Evolutionary conservation across 1,140 invertebrate species (phyloP).

Genomic region (Drosophila parabipectinata): DNA sequence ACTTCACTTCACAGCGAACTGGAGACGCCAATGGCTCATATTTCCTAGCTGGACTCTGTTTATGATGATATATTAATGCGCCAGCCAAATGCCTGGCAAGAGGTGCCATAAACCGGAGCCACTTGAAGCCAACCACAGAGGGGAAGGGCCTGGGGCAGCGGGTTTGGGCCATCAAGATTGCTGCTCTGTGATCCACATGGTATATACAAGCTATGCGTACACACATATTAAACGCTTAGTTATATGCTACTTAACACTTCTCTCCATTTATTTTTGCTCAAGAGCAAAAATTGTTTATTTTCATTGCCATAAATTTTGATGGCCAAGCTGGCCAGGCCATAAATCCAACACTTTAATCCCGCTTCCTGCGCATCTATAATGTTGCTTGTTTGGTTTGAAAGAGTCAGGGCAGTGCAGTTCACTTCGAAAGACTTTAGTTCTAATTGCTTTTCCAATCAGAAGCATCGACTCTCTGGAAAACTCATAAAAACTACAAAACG

Average conservation of each 20-base stretch:
- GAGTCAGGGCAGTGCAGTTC: constrained; percentile 4
- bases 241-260: constrained; percentile 68
- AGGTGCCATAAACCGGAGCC: constrained; percentile 70
- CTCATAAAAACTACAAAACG: not conserved
- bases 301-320: constrained; percentile 70
- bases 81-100: constrained; percentile 42
- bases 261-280: constrained; percentile 49
- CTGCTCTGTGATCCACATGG: constrained; percentile 45
- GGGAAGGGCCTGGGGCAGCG: not conserved
- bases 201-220: constrained; percentile 6
- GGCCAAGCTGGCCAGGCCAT: constrained; percentile 51
- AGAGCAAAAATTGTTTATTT: constrained; percentile 72
- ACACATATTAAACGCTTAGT: constrained; percentile 51
- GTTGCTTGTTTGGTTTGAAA: not conserved
- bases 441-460: constrained; percentile 50
- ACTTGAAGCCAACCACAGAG: constrained; percentile 50
- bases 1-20: constrained; percentile 23
- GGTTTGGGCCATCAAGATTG: constrained; percentile 25
- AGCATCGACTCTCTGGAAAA: constrained; percentile 6
- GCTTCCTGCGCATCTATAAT: constrained; percentile 15
- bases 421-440: constrained; percentile 20
- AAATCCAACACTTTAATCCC: constrained; percentile 53
- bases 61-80: constrained; percentile 78
- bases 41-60: constrained; percentile 52
- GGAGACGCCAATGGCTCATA: constrained; percentile 43